These are phyloP conservation scores for Condylura cristata DNA, from an alignment of 2,113 vertebrate species.

Conservation along the genomic window DNA sequence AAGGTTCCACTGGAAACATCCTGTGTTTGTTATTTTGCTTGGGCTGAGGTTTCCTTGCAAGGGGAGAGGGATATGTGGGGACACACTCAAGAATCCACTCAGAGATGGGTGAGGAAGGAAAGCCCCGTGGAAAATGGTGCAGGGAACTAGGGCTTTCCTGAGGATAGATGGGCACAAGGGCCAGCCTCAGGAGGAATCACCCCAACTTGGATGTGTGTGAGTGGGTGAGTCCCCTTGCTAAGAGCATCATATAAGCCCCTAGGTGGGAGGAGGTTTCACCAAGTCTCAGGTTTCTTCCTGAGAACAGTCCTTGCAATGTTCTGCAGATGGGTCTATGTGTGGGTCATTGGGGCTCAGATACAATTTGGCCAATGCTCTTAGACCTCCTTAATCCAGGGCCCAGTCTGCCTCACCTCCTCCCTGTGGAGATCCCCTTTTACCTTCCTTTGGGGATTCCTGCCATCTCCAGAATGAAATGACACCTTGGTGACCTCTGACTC, in stretches of 20 bases:
- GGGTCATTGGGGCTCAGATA: not conserved
- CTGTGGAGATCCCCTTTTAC: too few species aligned
- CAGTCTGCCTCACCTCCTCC: not conserved
- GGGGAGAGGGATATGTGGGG: not conserved
- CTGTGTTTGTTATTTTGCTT: not conserved
- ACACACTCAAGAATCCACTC: not conserved
- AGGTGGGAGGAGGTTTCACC: too few species aligned
- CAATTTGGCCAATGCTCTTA: not conserved
- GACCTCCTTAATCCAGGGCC: not conserved
- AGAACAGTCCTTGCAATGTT: too few species aligned
- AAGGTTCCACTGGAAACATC: not conserved
- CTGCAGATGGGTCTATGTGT: too few species aligned
- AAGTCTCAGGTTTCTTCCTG: not conserved
- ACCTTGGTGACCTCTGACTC: not conserved
- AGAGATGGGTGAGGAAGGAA: not conserved
- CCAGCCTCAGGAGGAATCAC: not conserved
- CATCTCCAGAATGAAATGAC: not conserved
- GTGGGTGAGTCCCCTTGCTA: too few species aligned
- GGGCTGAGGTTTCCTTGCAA: not conserved
- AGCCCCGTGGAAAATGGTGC: rapidly evolving
- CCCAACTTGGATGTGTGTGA: not conserved
- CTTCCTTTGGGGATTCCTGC: not conserved
- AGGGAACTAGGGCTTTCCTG: not conserved
- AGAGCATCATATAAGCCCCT: not conserved
- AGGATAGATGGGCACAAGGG: too few species aligned